Conservation (phyloP, 1,140 invertebrate species). For the Anastrepha obliqua region DNA sequence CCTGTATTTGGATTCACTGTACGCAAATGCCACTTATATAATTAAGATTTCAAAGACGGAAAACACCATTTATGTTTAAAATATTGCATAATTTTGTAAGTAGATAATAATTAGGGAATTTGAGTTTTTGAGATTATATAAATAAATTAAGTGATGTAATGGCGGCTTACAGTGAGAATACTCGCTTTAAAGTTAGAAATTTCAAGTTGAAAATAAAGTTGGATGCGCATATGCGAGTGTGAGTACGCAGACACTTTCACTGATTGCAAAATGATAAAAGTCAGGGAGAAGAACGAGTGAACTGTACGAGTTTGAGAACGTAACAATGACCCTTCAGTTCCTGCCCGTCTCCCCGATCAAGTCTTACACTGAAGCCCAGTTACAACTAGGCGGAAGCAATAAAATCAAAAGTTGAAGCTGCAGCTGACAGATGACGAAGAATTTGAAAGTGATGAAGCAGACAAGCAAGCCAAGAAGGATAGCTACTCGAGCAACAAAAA, state of each 20-base stretch:
- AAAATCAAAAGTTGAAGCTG: constrained; percentile 11
- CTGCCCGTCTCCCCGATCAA: not conserved
- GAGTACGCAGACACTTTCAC: constrained; percentile 35
- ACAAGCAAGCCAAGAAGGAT: constrained; percentile 27
- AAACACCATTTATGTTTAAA: too few relatives aligned
- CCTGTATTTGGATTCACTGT: too few relatives aligned
- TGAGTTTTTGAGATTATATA: too few relatives aligned
- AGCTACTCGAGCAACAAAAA: not conserved
- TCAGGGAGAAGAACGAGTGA: not conserved
- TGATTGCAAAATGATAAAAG: constrained; percentile 26
- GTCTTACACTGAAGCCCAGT: too few relatives aligned
- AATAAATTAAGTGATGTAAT: too few relatives aligned
- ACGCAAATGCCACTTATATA: too few relatives aligned
- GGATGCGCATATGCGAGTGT: not conserved
- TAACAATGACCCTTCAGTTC: constrained; percentile 10
- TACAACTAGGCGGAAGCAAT: not conserved
- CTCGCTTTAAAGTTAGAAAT: too few relatives aligned
- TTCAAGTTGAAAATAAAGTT: too few relatives aligned
- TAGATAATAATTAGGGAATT: too few relatives aligned
- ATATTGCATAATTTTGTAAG: too few relatives aligned
- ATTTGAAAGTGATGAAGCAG: not conserved
- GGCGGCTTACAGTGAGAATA: too few relatives aligned
- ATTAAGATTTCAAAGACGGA: too few relatives aligned
- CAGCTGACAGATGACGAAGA: constrained; percentile 8
- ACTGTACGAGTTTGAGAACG: constrained; percentile 1